Evolutionary conservation across 1,140 invertebrate species (phyloP), one percentile per base, ranked within the genome.

Genomic region (Mycetomoellerius zeteki): DNA sequence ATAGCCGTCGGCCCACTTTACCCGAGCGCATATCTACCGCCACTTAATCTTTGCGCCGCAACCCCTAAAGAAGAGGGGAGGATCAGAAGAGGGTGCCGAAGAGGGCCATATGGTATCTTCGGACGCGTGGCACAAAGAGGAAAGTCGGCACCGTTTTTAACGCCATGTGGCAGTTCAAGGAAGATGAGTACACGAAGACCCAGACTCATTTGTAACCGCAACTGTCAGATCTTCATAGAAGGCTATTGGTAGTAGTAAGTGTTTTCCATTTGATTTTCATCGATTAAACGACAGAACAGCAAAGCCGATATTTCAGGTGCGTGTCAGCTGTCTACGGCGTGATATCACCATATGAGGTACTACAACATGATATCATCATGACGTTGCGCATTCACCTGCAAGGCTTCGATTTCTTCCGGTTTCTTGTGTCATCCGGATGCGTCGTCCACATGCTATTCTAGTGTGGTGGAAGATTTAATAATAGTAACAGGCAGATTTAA

Each of bases 41-140:
- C 89, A 75, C 81, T 91, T 88, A 78, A 89, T 71, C 85, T 91
- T 84, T 88, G 52, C 86, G 30, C n/a, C 72, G 33, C 69, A 77
- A 86, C 47, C 86, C 64, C 88, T 5, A 64, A 62, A 37, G 62
- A 81, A 56, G 80, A 56, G 69, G 58, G 71, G 43, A 62, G 67
- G 58, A 72, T 75, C 64, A 33, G 54, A 90, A 87, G 87, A 91
- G 89, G 88, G 90, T 89, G 86, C 81, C 86, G 88, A 88, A 86
- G 89, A 89, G 8, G n/a, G 90, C 93, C 94, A 95, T 94, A 95
- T 95, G 94, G 93, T 84, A 78, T 64, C 65, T 87, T 50, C 27
- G 86, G 92, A 76, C 93, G 92, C 93, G 93, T 94, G 92, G 90
- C 91, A 93, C 93, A 94, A 94, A 95, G 92, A 93, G 89, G 56